A percentile compares a stretch with the other conserved stretches of the same genome.
Conservation (phyloP, 2,113 vertebrate genomes). For the Bubo blakistoni region DNA sequence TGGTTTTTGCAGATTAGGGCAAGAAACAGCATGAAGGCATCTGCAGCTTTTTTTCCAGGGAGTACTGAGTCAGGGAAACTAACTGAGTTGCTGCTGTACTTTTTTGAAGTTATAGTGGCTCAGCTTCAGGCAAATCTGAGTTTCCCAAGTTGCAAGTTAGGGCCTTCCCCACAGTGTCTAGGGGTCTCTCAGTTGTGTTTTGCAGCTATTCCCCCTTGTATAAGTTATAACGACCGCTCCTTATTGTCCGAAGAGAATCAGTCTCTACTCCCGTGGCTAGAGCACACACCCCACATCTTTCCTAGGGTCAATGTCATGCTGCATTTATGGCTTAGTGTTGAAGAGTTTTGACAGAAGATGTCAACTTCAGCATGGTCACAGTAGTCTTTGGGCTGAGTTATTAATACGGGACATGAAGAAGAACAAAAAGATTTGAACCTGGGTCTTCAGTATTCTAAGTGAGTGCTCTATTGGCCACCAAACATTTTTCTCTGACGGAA, state of each 20-base stretch:
- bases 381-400: neutral
- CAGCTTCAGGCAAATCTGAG: neutral
- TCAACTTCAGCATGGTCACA: neutral
- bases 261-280: fast-evolving
- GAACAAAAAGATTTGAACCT: neutral
- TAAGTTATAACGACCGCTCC: neutral
- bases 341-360: neutral
- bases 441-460: neutral
- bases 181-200: neutral
- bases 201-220: neutral
- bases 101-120: neutral
- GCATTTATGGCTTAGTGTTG: neutral
- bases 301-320: neutral
- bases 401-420: neutral
- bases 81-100: neutral
- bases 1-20: neutral
- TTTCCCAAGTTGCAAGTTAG: neutral
- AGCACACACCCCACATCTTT: neutral
- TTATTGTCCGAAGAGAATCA: neutral
- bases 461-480: fast-evolving
- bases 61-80: neutral
- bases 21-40: neutral
- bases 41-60: neutral
- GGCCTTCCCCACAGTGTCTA: fast-evolving
- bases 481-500: neutral